Evolutionary conservation across 2,888 invertebrate species (phyloP), one percentile per base, ranked within the genome.

Genomic region (Erannis defoliaria): DNA sequence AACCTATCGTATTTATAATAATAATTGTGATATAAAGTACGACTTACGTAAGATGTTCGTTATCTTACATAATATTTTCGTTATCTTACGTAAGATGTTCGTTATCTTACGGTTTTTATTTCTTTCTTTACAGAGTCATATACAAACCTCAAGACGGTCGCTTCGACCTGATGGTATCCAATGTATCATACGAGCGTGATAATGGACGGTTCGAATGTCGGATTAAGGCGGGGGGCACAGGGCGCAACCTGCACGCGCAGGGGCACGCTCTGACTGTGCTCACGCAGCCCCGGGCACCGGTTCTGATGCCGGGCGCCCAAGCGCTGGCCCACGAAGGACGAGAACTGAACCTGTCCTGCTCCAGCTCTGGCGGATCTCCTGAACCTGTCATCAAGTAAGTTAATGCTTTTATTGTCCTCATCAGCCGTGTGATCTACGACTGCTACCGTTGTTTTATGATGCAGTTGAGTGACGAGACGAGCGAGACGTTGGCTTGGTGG

Each of bases 171-270:
- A 94, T 96, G 86, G 98, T 99, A 78, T 95, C 96, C 69, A 97
- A 97, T 84, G 97, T 98, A 48, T 96, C 97, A 51, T 98, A 98
- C 92, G 97, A 96, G 82, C 94, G 97, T 18, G 98, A 98, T 93
- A 98, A 98, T 88, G 98, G 98, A 55, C 95, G 96, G 78, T 98
- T 98, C 93, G 98, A 97, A 91, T 99, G 98, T 89, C 96, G 96
- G 76, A 96, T 96, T 78, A 97, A 96, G 93, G 97, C 95, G 66
- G 96, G 94, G 75, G 97, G 96, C 70, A 97, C 97, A 23, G 97
- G 97, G 42, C 94, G 95, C 66, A 96, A 96, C 85, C 94, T 97
- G 74, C 97, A 97, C 91, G 96, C 96, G 70, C 97, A 98, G 88
- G 95, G 95, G 64, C 96, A 97, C 82, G 95, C 95, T 69, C 94